phyloP scores from a whole-genome alignment of 2,113 vertebrate species.

The Pampusana beccarii region DNA sequence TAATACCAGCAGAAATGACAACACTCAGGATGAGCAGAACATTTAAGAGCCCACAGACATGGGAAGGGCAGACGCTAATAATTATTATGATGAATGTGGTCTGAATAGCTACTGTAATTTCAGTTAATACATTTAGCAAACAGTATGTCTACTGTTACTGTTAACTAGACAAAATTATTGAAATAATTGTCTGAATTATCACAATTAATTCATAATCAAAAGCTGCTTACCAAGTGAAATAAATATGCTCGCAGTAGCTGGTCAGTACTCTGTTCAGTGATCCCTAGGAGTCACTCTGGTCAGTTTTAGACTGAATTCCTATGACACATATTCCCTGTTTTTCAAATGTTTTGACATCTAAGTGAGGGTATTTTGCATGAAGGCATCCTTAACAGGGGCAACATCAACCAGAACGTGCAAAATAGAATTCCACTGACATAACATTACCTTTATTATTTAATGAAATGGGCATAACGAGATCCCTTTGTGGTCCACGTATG shows the following conservation, averaged over 20 bases:
- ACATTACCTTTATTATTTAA: neutral
- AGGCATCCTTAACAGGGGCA: neutral
- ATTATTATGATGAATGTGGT: constrained; percentile 1
- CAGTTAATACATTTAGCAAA: constrained; percentile 38
- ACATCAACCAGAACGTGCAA: neutral
- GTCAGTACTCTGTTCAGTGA: neutral
- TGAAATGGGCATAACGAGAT: neutral
- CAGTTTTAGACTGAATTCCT: neutral
- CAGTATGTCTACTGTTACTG: constrained; percentile 17
- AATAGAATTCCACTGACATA: neutral
- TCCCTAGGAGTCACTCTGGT: neutral
- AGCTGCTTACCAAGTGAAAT: neutral
- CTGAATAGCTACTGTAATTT: constrained; percentile 20
- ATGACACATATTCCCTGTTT: neutral
- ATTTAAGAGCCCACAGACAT: neutral
- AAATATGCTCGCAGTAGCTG: neutral
- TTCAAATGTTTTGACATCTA: neutral
- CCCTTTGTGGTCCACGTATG: accelerated
- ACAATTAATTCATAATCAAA: constrained; percentile 34
- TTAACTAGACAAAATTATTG: constrained; percentile 12
- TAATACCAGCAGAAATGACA: constrained; percentile 24
- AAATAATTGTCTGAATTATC: constrained; percentile 44
- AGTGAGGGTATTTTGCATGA: neutral
- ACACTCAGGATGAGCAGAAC: neutral
- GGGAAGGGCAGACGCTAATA: neutral